These are phyloP conservation scores for Lithophane ornitopus DNA, from an alignment of 2,888 invertebrate genomes.

Conservation along the genomic window DNA sequence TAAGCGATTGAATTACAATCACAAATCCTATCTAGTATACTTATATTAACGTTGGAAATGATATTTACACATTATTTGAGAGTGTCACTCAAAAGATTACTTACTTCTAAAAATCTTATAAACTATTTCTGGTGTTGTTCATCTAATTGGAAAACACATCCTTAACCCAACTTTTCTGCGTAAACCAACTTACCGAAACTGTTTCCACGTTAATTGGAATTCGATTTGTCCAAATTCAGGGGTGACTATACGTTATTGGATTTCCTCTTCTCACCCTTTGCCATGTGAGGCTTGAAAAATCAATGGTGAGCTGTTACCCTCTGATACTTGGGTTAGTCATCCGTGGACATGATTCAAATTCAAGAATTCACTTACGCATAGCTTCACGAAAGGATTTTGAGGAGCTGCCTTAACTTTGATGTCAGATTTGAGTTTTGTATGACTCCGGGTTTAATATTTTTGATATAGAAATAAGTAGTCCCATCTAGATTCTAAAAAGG, in stretches of 20 bases:
- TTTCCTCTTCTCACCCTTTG: constrained; percentile 81
- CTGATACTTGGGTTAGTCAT: constrained; percentile 65
- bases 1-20: not conserved
- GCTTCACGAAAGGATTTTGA: constrained; percentile 51
- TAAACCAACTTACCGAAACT: constrained; percentile 57
- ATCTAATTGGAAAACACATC: not conserved
- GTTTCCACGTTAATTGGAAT: constrained; percentile 77
- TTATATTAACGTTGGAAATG: not conserved
- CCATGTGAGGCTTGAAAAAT: constrained; percentile 83
- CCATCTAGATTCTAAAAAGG: not conserved
- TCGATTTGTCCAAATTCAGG: constrained; percentile 80
- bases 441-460: not conserved
- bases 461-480: not conserved
- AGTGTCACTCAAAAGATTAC: not conserved
- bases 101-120: no score
- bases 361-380: constrained; percentile 57
- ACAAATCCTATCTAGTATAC: not conserved
- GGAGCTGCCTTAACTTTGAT: constrained; percentile 46
- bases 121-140: not conserved
- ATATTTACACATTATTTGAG: not conserved
- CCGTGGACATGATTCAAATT: constrained; percentile 58
- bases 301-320: constrained; percentile 74
- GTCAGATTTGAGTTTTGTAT: constrained; percentile 14
- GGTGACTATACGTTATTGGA: constrained; percentile 81
- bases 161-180: not conserved